Evolutionary conservation across 2,113 vertebrate genomes (phyloP), one percentile per base, ranked within the genome.

Genomic region (Romanogobio albipinnatus): DNA sequence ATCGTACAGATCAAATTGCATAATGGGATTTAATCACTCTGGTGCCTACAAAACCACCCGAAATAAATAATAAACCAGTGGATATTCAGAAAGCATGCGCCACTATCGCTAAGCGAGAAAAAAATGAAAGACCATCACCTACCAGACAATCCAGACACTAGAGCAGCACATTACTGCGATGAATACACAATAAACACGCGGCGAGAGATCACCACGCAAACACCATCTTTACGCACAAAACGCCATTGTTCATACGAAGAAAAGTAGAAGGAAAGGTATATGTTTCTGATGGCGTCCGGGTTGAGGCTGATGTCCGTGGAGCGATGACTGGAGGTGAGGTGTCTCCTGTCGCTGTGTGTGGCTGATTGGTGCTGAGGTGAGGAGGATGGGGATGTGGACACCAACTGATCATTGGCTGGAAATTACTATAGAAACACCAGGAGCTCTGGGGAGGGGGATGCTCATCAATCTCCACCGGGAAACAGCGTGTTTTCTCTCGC

Each of bases 1-100:
- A 95, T 95, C 95, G 94, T 86, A 90, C 93, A 94, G 96, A 97
- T 96, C 97, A 98, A 96, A 97, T 96, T 96, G 97, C 96, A 96
- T 92, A 94, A 95, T 89, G 91, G 85, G 89, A 87, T 89, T 90
- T 84, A 90, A 86, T 87, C 87, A 92, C 90, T 91, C 90, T 83
- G 76, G 83, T 36, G 86, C 71, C 81, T 79, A 80, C 59, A 80
- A 61, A 88, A 87, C 87, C 77, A 73, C 84, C 75, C 77, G 83
- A 47, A 86, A 68, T 66, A 83, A 83, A 86, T 68, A 86, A 83
- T 66, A 56, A 56, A 77, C 76, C 59, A 51, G 76, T n/a, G 76
- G 89, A 81, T 88, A 84, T 83, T 82, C 75, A 70, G 82, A 87
- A 89, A 87, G 86, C 86, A 89, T 89, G 87, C 85, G 82, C 75